These are phyloP conservation scores for Danio albolineatus DNA, from an alignment of 2,797 vertebrate species.

Conservation along the genomic window DNA sequence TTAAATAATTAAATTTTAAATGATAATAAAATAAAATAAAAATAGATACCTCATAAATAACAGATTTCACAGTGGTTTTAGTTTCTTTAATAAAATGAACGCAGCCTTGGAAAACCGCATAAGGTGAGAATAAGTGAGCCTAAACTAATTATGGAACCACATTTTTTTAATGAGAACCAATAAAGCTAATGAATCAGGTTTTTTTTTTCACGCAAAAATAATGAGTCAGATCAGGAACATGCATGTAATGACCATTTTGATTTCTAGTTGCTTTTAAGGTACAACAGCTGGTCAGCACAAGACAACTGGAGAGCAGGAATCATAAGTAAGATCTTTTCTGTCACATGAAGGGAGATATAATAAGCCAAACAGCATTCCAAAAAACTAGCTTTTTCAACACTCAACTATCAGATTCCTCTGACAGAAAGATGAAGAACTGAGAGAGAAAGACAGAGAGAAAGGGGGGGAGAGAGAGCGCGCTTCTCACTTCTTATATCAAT, in stretches of 20 bases:
- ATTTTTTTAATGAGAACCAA: not conserved
- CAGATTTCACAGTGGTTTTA: too few relatives aligned
- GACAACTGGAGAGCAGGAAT: constrained; percentile 30
- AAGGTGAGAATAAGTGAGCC: not conserved
- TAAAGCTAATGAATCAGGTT: not conserved
- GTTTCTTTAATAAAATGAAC: too few relatives aligned
- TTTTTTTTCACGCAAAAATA: not conserved
- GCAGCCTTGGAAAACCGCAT: too few relatives aligned
- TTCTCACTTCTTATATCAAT: constrained; percentile 42
- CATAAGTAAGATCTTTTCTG: constrained; percentile 33
- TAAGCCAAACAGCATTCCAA: not conserved
- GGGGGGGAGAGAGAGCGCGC: not conserved
- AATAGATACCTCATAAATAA: too few relatives aligned
- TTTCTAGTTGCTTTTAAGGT: constrained; percentile 1
- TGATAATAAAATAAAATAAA: too few relatives aligned
- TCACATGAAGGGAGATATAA: constrained; percentile 11
- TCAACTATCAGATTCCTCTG: constrained; percentile 25
- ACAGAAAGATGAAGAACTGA: not conserved
- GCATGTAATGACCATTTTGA: not conserved
- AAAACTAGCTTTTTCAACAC: not conserved
- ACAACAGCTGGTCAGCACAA: constrained; percentile 17
- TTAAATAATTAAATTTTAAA: too few relatives aligned
- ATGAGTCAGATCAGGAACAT: not conserved
- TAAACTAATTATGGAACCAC: not conserved
- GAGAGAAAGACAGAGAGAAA: not conserved